Evolutionary conservation across 2,888 invertebrate species (phyloP).

Genomic region (Lasiommata megera): DNA sequence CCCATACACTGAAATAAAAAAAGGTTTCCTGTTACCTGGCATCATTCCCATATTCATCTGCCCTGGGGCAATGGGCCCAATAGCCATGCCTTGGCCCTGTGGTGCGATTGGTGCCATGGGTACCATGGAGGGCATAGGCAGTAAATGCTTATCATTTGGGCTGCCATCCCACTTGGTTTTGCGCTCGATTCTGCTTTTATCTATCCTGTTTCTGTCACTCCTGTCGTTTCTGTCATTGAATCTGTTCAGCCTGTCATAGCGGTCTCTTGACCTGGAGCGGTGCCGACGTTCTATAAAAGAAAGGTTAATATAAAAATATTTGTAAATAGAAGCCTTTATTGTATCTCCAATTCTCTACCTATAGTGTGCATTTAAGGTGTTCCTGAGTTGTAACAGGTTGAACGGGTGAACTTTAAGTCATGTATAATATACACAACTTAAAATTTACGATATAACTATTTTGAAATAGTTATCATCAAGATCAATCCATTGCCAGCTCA

Average conservation of each 20-base stretch:
- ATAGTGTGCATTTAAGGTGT: too few species aligned
- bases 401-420: too few species aligned
- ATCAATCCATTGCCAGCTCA: too few species aligned
- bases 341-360: too few species aligned
- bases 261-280: conserved; percentile 39
- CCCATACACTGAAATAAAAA: too few species aligned
- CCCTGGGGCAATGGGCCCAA: not conserved
- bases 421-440: too few species aligned
- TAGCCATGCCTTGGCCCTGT: not conserved
- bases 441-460: too few species aligned
- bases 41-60: conserved; percentile 42
- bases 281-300: not conserved
- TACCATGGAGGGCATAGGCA: conserved; percentile 24
- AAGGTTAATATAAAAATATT: too few species aligned
- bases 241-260: conserved; percentile 26
- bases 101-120: not conserved
- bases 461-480: too few species aligned
- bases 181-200: not conserved
- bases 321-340: too few species aligned
- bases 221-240: conserved; percentile 30
- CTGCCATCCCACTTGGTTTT: conserved; percentile 19
- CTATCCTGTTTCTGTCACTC: conserved; percentile 23
- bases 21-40: conserved; percentile 37
- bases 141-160: conserved; percentile 29
- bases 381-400: too few species aligned